A percentile compares a stretch with the other conserved stretches of the same genome.
Evolutionary conservation across 2,797 vertebrate species (phyloP).

Genomic region (Typhlichthys eigenmanni): DNA sequence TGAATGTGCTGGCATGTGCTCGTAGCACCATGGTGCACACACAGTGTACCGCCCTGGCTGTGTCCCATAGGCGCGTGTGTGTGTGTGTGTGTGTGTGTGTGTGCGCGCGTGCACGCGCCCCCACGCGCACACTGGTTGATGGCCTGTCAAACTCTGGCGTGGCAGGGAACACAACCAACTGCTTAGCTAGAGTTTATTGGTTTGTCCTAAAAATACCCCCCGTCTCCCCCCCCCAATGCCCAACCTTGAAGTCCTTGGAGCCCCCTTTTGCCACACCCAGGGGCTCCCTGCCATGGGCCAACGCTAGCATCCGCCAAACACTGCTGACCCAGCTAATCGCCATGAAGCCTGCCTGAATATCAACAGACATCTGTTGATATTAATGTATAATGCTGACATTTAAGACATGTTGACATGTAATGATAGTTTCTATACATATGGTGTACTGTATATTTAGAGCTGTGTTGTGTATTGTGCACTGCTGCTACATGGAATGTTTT

Average conservation of each 20-base stretch:
- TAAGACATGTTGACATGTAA: slow-evolving; percentile 16
- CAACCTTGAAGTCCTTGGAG: slow-evolving; percentile 45
- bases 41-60: too few species aligned
- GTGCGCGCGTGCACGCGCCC: too few species aligned
- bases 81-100: too few species aligned
- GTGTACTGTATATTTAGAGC: too few species aligned
- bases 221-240: slow-evolving; percentile 19
- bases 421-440: neutral
- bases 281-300: slow-evolving; percentile 66
- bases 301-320: slow-evolving; percentile 41
- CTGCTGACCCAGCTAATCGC: slow-evolving; percentile 23
- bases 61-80: slow-evolving; percentile 15
- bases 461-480: too few species aligned
- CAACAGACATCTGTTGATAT: slow-evolving; percentile 66
- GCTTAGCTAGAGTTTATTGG: slow-evolving; percentile 77
- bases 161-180: slow-evolving; percentile 63
- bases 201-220: slow-evolving; percentile 70
- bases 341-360: slow-evolving; percentile 38
- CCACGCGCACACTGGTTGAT: slow-evolving; percentile 34
- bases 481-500: neutral
- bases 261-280: slow-evolving; percentile 41
- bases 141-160: slow-evolving; percentile 65
- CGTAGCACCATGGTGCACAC: too few species aligned
- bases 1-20: too few species aligned
- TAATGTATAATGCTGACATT: slow-evolving; percentile 30